A percentile compares a stretch with the other conserved stretches of the same genome.
Conservation (phyloP, 53 echinoderm and acorn worm genomes). For the Actinopyga echinites region DNA sequence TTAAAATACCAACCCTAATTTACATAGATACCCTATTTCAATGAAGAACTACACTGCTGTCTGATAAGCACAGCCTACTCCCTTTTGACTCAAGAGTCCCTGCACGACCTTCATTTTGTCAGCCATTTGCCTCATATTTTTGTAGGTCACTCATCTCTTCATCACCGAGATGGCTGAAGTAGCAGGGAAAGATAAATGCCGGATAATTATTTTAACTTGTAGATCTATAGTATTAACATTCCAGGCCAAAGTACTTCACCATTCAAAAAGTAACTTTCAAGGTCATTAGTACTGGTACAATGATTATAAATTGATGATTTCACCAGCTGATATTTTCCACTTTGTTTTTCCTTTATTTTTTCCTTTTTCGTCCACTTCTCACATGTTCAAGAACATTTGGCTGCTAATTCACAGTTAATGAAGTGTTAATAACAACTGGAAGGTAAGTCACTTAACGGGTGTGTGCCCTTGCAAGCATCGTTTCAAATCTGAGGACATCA, state of each 20-base stretch:
- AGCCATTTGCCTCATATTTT: no score
- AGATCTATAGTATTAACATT: background rate
- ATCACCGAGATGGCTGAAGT: no score
- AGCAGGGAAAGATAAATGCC: no score
- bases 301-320: background rate
- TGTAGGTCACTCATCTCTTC: no score
- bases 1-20: no score
- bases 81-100: no score
- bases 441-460: slow-evolving; percentile 26
- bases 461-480: background rate
- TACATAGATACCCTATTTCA: no score
- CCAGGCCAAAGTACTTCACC: slow-evolving; percentile 30
- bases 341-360: background rate
- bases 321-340: slow-evolving; percentile 3
- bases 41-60: no score
- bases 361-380: background rate
- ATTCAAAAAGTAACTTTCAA: background rate
- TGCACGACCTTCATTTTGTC: no score
- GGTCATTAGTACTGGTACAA: slow-evolving; percentile 9
- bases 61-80: no score
- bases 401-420: slow-evolving; percentile 24
- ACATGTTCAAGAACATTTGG: slow-evolving; percentile 21
- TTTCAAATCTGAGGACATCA: slow-evolving; percentile 9
- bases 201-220: no score
- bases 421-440: slow-evolving; percentile 9